These are phyloP conservation scores for Urocyon cinereoargenteus DNA, from an alignment of 2,797 vertebrate species.

Conservation along the genomic window DNA sequence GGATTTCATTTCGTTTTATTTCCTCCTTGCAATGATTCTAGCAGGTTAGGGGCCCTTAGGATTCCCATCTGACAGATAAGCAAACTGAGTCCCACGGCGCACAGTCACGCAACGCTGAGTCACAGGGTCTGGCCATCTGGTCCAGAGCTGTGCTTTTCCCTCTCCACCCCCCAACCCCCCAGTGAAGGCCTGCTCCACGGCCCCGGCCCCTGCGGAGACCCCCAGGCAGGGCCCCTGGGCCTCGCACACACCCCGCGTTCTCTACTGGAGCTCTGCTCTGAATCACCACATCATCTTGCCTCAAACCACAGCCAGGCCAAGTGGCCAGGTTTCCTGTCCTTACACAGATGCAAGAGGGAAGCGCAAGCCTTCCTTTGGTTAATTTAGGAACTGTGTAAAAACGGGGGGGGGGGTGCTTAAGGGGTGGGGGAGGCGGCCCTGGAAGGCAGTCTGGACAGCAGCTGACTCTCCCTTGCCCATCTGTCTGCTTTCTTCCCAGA, in stretches of 20 bases:
- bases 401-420: no score
- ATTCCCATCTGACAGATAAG: background rate
- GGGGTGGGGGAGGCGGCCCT: background rate
- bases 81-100: background rate
- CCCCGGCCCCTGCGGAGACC: background rate
- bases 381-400: background rate
- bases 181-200: rapidly evolving
- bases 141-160: background rate
- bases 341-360: background rate
- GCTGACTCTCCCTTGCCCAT: background rate
- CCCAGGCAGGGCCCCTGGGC: background rate
- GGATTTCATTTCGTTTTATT: background rate
- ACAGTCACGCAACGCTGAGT: background rate
- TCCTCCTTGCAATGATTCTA: background rate
- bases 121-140: background rate
- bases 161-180: no score
- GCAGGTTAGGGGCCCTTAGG: background rate
- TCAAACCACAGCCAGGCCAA: background rate
- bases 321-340: background rate
- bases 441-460: background rate
- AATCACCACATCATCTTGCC: no score
- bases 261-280: background rate
- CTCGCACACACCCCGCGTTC: rapidly evolving
- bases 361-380: background rate
- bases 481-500: conserved; percentile 67